A percentile compares a stretch with the other conserved stretches of the same genome.
phyloP scores from a whole-genome alignment of 2,888 invertebrate species.

The Lycia hirtaria region DNA sequence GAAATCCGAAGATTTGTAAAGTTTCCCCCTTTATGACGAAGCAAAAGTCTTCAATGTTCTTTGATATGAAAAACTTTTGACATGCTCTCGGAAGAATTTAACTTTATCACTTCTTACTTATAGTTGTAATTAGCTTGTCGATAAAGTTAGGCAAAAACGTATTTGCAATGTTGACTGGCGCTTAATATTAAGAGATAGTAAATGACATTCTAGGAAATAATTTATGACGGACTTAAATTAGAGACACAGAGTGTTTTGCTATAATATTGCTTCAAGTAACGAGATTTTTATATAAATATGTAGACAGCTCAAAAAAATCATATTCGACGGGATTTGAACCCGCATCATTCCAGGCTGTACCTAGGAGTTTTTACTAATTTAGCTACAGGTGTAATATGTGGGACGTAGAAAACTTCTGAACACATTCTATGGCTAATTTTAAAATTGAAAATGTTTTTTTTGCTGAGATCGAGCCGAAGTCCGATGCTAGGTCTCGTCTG shows the following conservation, averaged over 20 bases:
- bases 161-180: constrained; percentile 73
- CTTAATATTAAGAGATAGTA: constrained; percentile 75
- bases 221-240: constrained; percentile 67
- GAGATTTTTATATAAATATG: no score
- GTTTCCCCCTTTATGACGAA: constrained; percentile 82
- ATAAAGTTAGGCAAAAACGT: constrained; percentile 58
- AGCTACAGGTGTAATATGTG: no score
- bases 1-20: constrained; percentile 84
- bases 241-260: constrained; percentile 57
- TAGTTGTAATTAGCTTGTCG: constrained; percentile 43
- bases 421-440: no score
- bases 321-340: no score
- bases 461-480: no score
- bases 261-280: no score
- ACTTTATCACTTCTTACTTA: constrained; percentile 45
- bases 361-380: no score
- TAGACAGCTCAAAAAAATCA: no score
- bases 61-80: constrained; percentile 81
- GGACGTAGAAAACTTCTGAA: no score
- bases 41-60: constrained; percentile 76
- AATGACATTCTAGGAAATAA: constrained; percentile 65
- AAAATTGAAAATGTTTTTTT: no score
- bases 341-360: no score
- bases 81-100: constrained; percentile 41
- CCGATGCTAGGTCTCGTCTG: no score